Conservation (phyloP, 1,140 invertebrate genomes). For the Drosophila aff. region DNA sequence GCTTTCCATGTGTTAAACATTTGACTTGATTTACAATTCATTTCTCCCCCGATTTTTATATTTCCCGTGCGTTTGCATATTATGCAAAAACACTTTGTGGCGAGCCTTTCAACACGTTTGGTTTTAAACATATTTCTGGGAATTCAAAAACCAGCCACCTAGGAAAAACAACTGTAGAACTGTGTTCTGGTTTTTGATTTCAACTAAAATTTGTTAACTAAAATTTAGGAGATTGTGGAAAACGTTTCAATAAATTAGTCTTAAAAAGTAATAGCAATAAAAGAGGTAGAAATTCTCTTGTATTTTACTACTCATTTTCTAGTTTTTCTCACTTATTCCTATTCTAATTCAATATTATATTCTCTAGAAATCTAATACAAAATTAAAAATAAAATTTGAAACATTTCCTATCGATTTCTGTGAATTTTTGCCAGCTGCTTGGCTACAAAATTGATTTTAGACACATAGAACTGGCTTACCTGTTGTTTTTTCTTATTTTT, state of each 20-base stretch:
- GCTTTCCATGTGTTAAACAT: conserved; percentile 75
- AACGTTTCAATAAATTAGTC: neutral
- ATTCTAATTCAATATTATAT: neutral
- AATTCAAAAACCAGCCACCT: conserved; percentile 31
- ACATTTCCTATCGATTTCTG: conserved; percentile 8
- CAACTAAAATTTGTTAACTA: neutral
- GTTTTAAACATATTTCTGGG: conserved; percentile 36
- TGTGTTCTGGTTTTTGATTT: neutral
- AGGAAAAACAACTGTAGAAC: neutral
- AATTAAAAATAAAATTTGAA: neutral
- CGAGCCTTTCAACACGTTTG: conserved; percentile 66
- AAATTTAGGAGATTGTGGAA: neutral
- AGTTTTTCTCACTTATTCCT: neutral
- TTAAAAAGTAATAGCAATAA: neutral
- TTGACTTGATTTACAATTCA: conserved; percentile 73
- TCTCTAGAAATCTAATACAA: neutral
- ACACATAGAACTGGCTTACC: conserved; percentile 34
- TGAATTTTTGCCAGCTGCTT: conserved; percentile 33
- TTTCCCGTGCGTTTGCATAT: conserved; percentile 44
- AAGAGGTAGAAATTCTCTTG: neutral
- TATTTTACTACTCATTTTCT: neutral
- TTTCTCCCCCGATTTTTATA: conserved; percentile 10
- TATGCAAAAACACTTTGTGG: conserved; percentile 61
- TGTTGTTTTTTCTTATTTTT: conserved; percentile 23
- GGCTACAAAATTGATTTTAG: conserved; percentile 51